Percentiles rank a stretch among this genome's conserved stretches.
Conservation (phyloP, 2,888 invertebrate species). For the Lepeophtheirus nordmannii region DNA sequence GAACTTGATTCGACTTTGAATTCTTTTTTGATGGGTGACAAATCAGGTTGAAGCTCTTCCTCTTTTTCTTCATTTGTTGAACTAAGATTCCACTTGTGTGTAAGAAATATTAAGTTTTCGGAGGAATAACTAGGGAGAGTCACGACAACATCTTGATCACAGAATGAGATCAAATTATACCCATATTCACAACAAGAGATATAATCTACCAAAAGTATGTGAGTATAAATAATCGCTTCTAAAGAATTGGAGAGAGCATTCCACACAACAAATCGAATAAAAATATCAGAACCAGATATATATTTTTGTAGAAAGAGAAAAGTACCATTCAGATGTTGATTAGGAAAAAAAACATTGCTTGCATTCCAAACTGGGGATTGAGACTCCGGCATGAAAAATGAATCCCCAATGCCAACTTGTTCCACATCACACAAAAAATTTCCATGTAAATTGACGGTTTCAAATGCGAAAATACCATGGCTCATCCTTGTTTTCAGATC, state of each 20-base stretch:
- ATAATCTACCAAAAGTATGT: neutral
- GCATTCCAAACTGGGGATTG: neutral
- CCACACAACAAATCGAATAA: neutral
- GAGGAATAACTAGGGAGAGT: neutral
- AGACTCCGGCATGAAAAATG: constrained; percentile 2
- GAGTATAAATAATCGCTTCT: neutral
- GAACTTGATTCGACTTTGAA: neutral
- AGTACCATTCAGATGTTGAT: neutral
- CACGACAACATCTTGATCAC: neutral
- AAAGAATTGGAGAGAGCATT: neutral
- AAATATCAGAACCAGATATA: neutral
- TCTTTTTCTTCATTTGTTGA: neutral
- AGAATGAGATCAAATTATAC: neutral
- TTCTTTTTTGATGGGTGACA: neutral
- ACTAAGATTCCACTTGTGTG: neutral
- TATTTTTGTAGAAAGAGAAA: neutral
- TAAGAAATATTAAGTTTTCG: neutral
- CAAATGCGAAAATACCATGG: neutral
- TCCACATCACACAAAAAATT: neutral
- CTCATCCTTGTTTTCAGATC: neutral
- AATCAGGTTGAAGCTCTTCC: neutral
- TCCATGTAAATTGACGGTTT: neutral
- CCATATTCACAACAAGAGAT: neutral
- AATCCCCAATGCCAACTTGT: neutral
- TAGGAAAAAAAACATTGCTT: constrained; percentile 1